Evolutionary conservation across 2,113 vertebrate species (phyloP), one percentile per base, ranked within the genome.

Genomic region (Gopherus flavomarginatus): DNA sequence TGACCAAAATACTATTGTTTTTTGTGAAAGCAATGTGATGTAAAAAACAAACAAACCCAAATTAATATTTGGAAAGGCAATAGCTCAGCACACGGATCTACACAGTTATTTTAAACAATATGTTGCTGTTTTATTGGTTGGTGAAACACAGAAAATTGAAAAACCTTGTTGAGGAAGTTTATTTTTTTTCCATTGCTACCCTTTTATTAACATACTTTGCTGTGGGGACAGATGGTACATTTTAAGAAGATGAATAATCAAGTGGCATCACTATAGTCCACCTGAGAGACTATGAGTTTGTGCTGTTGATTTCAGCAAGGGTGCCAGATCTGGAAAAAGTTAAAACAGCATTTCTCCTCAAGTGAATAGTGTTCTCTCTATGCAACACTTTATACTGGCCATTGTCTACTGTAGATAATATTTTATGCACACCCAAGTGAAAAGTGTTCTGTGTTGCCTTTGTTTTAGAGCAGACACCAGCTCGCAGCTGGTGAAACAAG

Each of bases 11-110:
- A 52, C 47, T 83, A 82, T 80, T 38, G 11, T 57, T 94, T 79
- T 79, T 92, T 22, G 2, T 83, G 81, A 90, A 86, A 24, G 17
- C 47, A 80, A 93, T 88, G 31, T 84, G 42, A 69, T 93, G 2
- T 65, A 42, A 86, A 54, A 5, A 86, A 44, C 50, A 50, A 50
- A 50, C 50, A 50, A 50, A 16, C 3, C 11, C 56, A 89, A 75
- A 86, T 27, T 85, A 56, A 21, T 91, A 81, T 81, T 81, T 95
- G 82, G 42, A 88, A 96, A 88, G 85, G 0, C 56, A 95, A 44
- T 13, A 57, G 83, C 8, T 88, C 0, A 0, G 85, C 14, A 92
- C 1, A 83, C 54, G 87, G 0, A 2, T 80, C 87, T 88, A 77
- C 26, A 49, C 81, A 2, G 81, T 11, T 11, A 92, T 82, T 82